These are phyloP conservation scores for Xylota segnis DNA, from an alignment of 2,888 invertebrate species.

Conservation along the genomic window DNA sequence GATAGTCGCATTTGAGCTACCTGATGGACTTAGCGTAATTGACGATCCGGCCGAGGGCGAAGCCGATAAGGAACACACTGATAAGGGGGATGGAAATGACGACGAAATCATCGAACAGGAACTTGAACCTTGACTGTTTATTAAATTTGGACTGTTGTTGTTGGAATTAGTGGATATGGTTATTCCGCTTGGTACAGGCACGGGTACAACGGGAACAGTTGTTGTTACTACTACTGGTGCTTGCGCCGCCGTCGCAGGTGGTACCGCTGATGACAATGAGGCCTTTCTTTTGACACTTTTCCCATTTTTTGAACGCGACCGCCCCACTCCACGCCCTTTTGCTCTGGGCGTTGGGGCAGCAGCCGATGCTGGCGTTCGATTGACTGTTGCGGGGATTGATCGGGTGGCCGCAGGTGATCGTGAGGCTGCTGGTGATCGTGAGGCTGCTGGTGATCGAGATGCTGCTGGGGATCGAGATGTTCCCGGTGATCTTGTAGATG, in stretches of 20 bases:
- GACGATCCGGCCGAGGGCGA: slow-evolving; percentile 83
- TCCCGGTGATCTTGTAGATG: slow-evolving; percentile 16
- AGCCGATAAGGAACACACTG: slow-evolving; percentile 70
- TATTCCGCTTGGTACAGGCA: slow-evolving; percentile 32
- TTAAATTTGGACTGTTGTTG: slow-evolving; percentile 64
- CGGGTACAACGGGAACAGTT: slow-evolving; percentile 66
- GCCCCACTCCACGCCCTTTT: slow-evolving; percentile 64
- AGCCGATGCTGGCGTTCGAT: slow-evolving; percentile 76
- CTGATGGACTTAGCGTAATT: slow-evolving; percentile 79
- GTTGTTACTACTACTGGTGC: slow-evolving; percentile 83
- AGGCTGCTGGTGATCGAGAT: slow-evolving; percentile 42
- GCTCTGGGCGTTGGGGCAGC: slow-evolving; percentile 76
- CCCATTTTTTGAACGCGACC: slow-evolving; percentile 74
- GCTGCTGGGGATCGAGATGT: slow-evolving; percentile 13
- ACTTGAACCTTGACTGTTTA: slow-evolving; percentile 75
- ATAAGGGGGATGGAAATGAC: slow-evolving; percentile 66
- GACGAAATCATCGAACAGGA: slow-evolving; percentile 71
- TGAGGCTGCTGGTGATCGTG: slow-evolving; percentile 34
- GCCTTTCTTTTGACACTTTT: slow-evolving; percentile 70
- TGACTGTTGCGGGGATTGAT: slow-evolving; percentile 78
- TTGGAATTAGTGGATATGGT: slow-evolving; percentile 54
- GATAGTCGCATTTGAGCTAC: slow-evolving; percentile 56
- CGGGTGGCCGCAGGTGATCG: slow-evolving; percentile 81
- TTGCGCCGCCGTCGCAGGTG: slow-evolving; percentile 81
- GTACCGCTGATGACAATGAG: slow-evolving; percentile 68